Evolutionary conservation across 2,113 vertebrate genomes (phyloP), one percentile per base, ranked within the genome.

Genomic region (Entelurus aequoreus): DNA sequence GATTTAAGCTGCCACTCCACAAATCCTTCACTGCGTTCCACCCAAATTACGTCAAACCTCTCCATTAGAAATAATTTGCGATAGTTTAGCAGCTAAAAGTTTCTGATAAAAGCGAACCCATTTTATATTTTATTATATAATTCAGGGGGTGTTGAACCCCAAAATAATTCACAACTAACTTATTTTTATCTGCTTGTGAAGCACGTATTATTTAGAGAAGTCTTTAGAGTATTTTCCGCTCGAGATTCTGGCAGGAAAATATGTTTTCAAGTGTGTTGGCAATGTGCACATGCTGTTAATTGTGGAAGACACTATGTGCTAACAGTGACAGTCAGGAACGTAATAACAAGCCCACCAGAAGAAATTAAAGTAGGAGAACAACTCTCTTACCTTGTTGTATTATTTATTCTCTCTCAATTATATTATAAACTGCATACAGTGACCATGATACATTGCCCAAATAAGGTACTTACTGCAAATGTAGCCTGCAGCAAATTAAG

Each of bases 401-500:
- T 37, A 52, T 59, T 52, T 47, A 54, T 48, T 11, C 48, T 38
- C 36, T 42, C 66, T 54, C 69, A 76, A 70, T 60, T 8, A 58
- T 49, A 60, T 72, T 62, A 66, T 71, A 70, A 8, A 28, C 59
- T 68, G 58, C 11, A 36, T 60, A 68, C 64, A 2, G 12, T 67
- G 70, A 68, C 36, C 11, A 5, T 71, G 71, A 70, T 69, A 79
- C 68, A 72, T 57, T 70, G 50, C 52, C 61, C 19, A 3, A 61
- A 54, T 67, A 63, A 68, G 65, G 64, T 48, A 11, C 48, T 35
- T 48, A 11, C 48, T 35, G 47, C 55, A 51, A 54, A 81, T 68
- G 70, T 57, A 63, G 69, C 74, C 75, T 60, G 56, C 57, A 72
- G 81, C 63, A 62, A 71, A 57, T 28, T 54, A 58, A 54, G 71